Evolutionary conservation across 2,113 vertebrate genomes (phyloP).

Genomic region (Perca flavescens): DNA sequence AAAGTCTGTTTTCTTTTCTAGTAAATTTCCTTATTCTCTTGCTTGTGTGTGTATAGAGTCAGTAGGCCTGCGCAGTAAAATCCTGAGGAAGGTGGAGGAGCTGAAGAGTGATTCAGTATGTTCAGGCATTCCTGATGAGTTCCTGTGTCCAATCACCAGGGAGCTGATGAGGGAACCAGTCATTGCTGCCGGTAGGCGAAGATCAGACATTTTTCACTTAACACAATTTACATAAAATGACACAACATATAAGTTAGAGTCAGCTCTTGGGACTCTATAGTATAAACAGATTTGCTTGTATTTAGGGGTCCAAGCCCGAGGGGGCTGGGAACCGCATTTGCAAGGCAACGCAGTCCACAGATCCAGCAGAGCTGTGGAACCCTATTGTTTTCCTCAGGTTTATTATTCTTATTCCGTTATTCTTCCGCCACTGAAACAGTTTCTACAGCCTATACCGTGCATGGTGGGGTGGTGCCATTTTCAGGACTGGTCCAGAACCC

Average conservation of each 20-base stretch:
- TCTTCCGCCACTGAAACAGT: too few relatives aligned
- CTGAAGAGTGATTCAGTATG: conserved; percentile 82
- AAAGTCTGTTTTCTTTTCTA: conserved; percentile 12
- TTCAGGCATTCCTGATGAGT: conserved; percentile 91
- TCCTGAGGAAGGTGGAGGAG: conserved; percentile 91
- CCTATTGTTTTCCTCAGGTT: too few relatives aligned
- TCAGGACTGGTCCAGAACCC: too few relatives aligned
- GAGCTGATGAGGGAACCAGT: conserved; percentile 96
- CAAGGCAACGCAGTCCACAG: too few relatives aligned
- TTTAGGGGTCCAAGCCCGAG: too few relatives aligned
- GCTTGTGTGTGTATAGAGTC: conserved; percentile 85
- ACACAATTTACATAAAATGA: not conserved
- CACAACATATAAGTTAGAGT: not conserved
- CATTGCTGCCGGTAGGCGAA: conserved; percentile 91
- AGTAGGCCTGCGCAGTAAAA: conserved; percentile 89
- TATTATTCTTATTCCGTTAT: too few relatives aligned
- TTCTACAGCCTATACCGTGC: too few relatives aligned
- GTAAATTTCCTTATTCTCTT: not conserved
- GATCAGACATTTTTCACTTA: not conserved
- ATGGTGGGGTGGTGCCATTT: too few relatives aligned
- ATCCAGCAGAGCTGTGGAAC: too few relatives aligned
- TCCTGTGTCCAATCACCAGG: conserved; percentile 95
- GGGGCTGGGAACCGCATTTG: too few relatives aligned
- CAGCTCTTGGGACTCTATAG: not conserved
- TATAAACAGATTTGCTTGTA: too few relatives aligned